Evolutionary conservation across 2,888 invertebrate species (phyloP), one percentile per base, ranked within the genome.

Genomic region (Melangyna quadrimaculata): DNA sequence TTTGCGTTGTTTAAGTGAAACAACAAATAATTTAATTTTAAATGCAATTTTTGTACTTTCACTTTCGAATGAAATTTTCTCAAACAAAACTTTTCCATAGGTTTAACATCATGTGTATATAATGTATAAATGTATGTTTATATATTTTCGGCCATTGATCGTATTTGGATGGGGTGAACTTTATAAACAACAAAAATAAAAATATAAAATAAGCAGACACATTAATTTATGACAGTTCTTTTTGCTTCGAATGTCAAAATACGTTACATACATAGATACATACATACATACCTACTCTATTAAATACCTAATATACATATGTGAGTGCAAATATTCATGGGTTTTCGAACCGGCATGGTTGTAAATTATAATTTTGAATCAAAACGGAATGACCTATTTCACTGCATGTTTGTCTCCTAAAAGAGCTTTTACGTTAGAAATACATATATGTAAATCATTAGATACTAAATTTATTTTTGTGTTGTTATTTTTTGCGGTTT

Each of bases 121-220:
- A 7, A 9, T 3, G 29, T 29, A 3, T 29, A 5, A 8, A 24
- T 10, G n/a, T 40, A 2, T 59, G 7, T 6, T 0, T 27, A 65
- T 65, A 35, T 67, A 17, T 24, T 51, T 37, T 35, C 35, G 51
- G 67, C 24, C 67, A 37, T 67, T 67, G 67, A 67, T 67, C 67
- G 67, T 67, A 12, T 35, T 40, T 19, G 10, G 14, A n/a, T 22
- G 48, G 35, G 35, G 35, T 35, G n/a, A 67, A 48, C 35, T 51
- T 35, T 35, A 24, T 67, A 67, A 48, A 67, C 65, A 67, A n/a
- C n/a, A 61, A 55, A 35, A 10, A 53, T 9, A 19, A 19, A 35
- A 59, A 43, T 10, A 22, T 9, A 17, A 27, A 35, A 32, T 14
- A 51, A 22, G 22, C 24, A 35, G n/a, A 24, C n/a, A 67, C 19